A percentile compares a stretch with the other conserved stretches of the same genome.
Conservation (phyloP, 2,797 vertebrate species). For the Falco peregrinus region DNA sequence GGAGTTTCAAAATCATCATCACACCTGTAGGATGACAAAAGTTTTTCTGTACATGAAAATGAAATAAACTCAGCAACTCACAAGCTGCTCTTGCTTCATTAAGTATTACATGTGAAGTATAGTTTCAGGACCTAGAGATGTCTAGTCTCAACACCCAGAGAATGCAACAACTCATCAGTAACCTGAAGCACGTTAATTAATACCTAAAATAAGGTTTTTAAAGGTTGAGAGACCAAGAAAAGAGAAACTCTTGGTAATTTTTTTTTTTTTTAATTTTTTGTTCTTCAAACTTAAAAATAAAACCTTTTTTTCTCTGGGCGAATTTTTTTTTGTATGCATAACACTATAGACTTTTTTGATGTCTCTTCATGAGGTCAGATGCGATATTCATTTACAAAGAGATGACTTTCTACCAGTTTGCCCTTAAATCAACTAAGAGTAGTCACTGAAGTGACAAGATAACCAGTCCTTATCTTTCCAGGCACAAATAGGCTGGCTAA, state of each 20-base stretch:
- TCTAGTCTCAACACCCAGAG: neutral
- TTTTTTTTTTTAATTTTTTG: neutral
- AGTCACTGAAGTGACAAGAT: neutral
- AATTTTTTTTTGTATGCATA: neutral
- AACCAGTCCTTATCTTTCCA: neutral
- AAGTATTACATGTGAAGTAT: neutral
- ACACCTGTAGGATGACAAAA: neutral
- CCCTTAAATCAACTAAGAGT: neutral
- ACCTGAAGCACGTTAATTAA: neutral
- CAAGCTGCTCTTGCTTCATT: neutral
- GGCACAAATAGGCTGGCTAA: neutral
- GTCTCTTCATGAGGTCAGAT: neutral
- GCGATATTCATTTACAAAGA: neutral
- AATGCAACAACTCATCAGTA: neutral
- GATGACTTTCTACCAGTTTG: neutral
- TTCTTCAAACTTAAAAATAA: neutral
- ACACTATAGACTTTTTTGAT: neutral
- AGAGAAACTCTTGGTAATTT: neutral
- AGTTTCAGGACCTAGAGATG: neutral
- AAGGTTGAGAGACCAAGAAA: neutral
- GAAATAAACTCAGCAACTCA: neutral
- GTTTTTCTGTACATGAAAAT: neutral
- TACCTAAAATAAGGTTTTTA: neutral
- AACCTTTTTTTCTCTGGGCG: neutral
- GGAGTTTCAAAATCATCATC: neutral